Evolutionary conservation across 2,797 vertebrate species (phyloP), one percentile per base, ranked within the genome.

Genomic region (Phrynocephalus vlangalii): DNA sequence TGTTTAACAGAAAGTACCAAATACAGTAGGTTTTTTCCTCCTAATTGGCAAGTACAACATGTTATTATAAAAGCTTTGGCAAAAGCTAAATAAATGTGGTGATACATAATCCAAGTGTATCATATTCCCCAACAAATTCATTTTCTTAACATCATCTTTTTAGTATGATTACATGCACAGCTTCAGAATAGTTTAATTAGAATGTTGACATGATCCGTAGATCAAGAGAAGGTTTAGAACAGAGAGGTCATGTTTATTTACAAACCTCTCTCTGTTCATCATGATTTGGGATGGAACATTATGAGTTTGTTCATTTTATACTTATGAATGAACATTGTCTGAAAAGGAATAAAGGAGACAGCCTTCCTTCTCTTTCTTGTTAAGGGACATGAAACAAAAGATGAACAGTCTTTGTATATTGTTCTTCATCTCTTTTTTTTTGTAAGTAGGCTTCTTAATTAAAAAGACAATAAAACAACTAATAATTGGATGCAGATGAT

Each of bases 121-220:
- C 71, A 89, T 86, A 93, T 91, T 92, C 38, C 77, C 83, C 71
- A 87, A 50, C 52, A 90, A 84, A 92, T 73, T 88, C 18, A 83
- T 50, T 91, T 93, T 72, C 72, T 88, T 86, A 85, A 86, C 67
- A 80, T 18, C 75, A 83, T 88, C 10, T 0, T 86, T 93, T 94
- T 85, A 91, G 91, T 93, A 48, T 90, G 82, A 88, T 91, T 79
- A 88, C 92, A 92, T 89, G 91, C 85, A 5, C 60, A 90, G 33
- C 48, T 91, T 92, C 83, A 91, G 83, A 91, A 83, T 68, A 44
- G 78, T 91, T 94, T 92, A 92, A 92, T 92, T 92, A 91, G 66
- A 94, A 89, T 73, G 13, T 85, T 92, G 75, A 1, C n/a, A 7
- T 79, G 83, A 90, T 87, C 33, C 60, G 84, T 86, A 90, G 79